Evolutionary conservation across 1,140 invertebrate genomes (phyloP).

Genomic region (Polyergus mexicanus): DNA sequence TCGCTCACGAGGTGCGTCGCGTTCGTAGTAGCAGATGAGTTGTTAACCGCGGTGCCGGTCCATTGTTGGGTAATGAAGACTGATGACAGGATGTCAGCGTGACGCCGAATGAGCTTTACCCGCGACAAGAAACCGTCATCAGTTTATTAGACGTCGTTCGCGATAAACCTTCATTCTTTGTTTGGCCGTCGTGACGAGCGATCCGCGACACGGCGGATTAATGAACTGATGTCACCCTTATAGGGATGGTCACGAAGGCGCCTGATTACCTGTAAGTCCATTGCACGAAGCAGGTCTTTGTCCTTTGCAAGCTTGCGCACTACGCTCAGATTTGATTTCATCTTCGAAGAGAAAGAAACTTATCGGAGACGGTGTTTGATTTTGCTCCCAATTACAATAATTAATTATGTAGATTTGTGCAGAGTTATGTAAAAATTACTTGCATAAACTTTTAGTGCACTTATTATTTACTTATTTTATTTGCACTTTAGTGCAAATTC

Average conservation of each 20-base stretch:
- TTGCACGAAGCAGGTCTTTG: constrained; percentile 7
- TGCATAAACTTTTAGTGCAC: background rate
- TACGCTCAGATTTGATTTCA: background rate
- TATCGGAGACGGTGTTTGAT: background rate
- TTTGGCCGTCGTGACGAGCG: constrained; percentile 77
- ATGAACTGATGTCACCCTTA: constrained; percentile 76
- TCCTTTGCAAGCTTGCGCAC: constrained; percentile 21
- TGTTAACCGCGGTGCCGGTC: constrained; percentile 75
- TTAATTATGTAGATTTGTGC: background rate
- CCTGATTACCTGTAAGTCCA: constrained; percentile 41
- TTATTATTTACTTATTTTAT: too few species aligned
- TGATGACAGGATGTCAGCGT: constrained; percentile 79
- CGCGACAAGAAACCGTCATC: constrained; percentile 80
- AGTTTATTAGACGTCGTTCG: constrained; percentile 83
- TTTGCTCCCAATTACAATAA: background rate
- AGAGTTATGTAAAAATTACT: background rate
- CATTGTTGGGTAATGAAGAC: constrained; percentile 82
- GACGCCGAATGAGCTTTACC: constrained; percentile 75
- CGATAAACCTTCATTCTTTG: constrained; percentile 80
- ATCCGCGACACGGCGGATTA: constrained; percentile 78
- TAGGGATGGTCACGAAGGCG: constrained; percentile 29
- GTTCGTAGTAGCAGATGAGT: constrained; percentile 75
- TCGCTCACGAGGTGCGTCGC: constrained; percentile 66
- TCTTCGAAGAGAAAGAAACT: background rate
- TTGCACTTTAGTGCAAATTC: too few species aligned